These are phyloP conservation scores for Drosophila truncata DNA, from an alignment of 1,140 invertebrate genomes.

Conservation along the genomic window DNA sequence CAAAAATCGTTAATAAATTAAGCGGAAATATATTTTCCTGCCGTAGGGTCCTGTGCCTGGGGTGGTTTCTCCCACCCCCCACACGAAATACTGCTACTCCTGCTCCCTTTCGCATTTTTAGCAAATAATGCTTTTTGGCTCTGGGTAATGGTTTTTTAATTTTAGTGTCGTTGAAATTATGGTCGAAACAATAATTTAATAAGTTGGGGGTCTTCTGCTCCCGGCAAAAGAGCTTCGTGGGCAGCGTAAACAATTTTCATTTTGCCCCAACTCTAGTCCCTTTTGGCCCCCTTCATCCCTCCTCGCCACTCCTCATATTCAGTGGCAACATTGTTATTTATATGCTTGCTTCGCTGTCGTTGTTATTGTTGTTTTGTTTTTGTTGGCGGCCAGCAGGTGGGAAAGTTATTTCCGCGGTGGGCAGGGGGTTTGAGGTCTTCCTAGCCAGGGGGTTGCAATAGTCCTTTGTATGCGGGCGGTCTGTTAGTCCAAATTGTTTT, in stretches of 20 bases:
- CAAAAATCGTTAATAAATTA: constrained; percentile 85
- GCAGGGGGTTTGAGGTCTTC: not conserved
- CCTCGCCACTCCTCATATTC: constrained; percentile 22
- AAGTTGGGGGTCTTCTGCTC: constrained; percentile 76
- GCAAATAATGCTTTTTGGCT: constrained; percentile 58
- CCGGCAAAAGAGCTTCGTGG: constrained; percentile 39
- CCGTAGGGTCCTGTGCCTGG: constrained; percentile 21
- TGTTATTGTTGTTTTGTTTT: constrained; percentile 42
- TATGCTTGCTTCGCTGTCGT: constrained; percentile 48
- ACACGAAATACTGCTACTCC: not conserved
- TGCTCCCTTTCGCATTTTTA: constrained; percentile 69
- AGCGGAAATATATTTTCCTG: constrained; percentile 81
- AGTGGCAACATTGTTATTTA: constrained; percentile 77
- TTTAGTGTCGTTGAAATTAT: constrained; percentile 84
- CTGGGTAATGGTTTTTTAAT: constrained; percentile 80
- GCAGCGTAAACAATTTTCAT: constrained; percentile 78
- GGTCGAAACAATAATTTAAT: constrained; percentile 82
- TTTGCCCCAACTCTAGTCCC: constrained; percentile 8
- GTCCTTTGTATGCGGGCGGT: constrained; percentile 58
- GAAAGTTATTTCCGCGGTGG: constrained; percentile 44
- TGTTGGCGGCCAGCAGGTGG: constrained; percentile 66
- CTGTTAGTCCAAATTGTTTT: constrained; percentile 63
- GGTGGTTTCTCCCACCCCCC: constrained; percentile 1
- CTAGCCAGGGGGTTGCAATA: constrained; percentile 39
- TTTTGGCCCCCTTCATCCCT: not conserved